These are phyloP conservation scores for Rhipidura dahli DNA, from an alignment of 2,113 vertebrate species.

Conservation along the genomic window DNA sequence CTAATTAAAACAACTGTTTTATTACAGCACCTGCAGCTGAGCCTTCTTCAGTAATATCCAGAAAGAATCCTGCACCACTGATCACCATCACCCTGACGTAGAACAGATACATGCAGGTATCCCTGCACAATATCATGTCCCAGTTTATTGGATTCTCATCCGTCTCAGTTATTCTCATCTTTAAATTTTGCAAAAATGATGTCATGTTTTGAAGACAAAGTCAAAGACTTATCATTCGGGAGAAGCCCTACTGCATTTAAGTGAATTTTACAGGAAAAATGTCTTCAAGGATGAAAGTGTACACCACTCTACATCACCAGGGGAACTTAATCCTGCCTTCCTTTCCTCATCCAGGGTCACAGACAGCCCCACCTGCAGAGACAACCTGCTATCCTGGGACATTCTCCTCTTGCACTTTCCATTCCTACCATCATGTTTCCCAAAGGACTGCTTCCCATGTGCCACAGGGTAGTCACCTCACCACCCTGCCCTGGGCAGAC, in stretches of 20 bases:
- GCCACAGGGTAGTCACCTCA: not conserved
- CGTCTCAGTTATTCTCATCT: not conserved
- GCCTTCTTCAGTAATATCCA: not conserved
- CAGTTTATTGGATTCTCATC: not conserved
- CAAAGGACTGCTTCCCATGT: not conserved
- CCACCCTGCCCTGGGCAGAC: not conserved
- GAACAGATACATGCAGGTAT: not conserved
- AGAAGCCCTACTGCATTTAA: not conserved
- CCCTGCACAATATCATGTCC: not conserved
- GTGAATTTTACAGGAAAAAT: not conserved
- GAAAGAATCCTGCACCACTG: not conserved
- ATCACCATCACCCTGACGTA: not conserved
- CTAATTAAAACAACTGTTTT: not conserved
- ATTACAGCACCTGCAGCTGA: not conserved
- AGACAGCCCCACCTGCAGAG: not conserved
- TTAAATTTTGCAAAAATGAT: not conserved
- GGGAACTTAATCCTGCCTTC: not conserved
- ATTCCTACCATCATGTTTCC: not conserved
- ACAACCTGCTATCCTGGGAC: not conserved
- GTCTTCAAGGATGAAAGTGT: not conserved
- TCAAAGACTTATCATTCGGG: not conserved
- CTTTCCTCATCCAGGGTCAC: not conserved
- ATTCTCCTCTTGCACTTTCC: not conserved
- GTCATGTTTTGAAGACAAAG: not conserved
- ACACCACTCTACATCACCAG: not conserved